Percentiles rank a stretch among this genome's conserved stretches.
Evolutionary conservation across 2,888 invertebrate genomes (phyloP).

Genomic region (Hipparchia semele): DNA sequence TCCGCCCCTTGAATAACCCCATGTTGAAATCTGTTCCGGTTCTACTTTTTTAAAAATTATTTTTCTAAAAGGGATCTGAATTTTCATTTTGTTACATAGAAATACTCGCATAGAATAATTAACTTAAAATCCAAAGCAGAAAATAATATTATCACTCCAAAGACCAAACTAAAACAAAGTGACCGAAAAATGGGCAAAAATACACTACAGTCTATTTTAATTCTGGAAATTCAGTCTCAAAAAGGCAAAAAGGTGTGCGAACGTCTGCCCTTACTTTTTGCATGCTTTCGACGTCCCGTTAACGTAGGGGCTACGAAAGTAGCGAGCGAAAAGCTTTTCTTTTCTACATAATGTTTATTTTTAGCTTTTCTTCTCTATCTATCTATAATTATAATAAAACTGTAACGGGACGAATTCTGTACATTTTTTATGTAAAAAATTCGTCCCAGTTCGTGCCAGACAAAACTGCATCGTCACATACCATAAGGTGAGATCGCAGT

Average conservation of each 20-base stretch:
- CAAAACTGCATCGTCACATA: no score
- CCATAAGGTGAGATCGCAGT: no score
- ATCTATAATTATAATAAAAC: no score
- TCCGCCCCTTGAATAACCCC: no score
- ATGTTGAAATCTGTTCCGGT: no score
- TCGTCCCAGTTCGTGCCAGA: no score
- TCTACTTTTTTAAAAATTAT: no score
- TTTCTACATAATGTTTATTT: background rate
- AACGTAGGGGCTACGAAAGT: conserved; percentile 12
- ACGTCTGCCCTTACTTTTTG: conserved; percentile 35
- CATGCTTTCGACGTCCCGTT: conserved; percentile 32
- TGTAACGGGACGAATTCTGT: no score
- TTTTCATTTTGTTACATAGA: no score
- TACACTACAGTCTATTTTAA: conserved; percentile 28
- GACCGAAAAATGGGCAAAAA: conserved; percentile 23
- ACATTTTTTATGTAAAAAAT: no score
- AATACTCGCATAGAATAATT: background rate
- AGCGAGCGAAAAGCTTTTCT: background rate
- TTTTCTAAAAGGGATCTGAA: background rate
- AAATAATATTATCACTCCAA: conserved; percentile 18
- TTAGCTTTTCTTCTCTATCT: no score
- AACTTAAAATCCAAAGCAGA: background rate
- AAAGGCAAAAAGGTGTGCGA: conserved; percentile 24
- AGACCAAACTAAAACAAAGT: conserved; percentile 19
- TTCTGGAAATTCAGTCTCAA: conserved; percentile 23